These are phyloP conservation scores for Furcifer pardalis DNA, from an alignment of 2,797 vertebrate species.

Conservation along the genomic window DNA sequence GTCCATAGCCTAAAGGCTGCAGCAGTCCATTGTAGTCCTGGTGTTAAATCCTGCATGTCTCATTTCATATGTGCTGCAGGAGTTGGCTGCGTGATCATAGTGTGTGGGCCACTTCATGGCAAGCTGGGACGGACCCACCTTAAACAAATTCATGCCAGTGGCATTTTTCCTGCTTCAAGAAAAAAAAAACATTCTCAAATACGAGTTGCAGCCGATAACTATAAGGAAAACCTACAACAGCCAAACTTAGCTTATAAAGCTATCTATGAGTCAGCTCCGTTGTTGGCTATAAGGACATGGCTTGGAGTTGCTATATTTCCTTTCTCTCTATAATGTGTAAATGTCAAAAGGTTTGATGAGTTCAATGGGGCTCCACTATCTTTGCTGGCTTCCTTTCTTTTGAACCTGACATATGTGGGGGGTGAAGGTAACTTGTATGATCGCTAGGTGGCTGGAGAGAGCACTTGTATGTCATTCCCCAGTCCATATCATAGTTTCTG, in stretches of 20 bases:
- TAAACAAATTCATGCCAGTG: too few relatives aligned
- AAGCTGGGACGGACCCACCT: too few relatives aligned
- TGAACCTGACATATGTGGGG: neutral
- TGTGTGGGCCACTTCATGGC: too few relatives aligned
- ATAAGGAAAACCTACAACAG: too few relatives aligned
- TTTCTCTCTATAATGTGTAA: neutral
- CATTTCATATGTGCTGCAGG: too few relatives aligned
- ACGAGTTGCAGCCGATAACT: too few relatives aligned
- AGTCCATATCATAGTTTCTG: neutral
- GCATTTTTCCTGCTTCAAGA: too few relatives aligned
- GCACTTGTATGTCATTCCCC: neutral
- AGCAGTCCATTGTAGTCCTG: too few relatives aligned
- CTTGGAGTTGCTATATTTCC: neutral
- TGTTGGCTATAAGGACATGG: constrained; percentile 13
- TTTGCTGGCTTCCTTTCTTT: constrained; percentile 20
- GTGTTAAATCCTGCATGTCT: too few relatives aligned
- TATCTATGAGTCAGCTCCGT: constrained; percentile 14
- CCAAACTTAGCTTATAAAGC: constrained; percentile 17
- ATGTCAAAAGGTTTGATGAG: neutral
- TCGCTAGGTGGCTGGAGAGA: constrained; percentile 23
- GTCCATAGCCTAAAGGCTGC: too few relatives aligned
- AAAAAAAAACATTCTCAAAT: too few relatives aligned
- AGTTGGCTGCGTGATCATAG: too few relatives aligned
- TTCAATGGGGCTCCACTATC: constrained; percentile 11
- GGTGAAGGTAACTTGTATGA: constrained; percentile 18